Evolutionary conservation across 2,113 vertebrate genomes (phyloP).

Genomic region (Tapirus terrestris): DNA sequence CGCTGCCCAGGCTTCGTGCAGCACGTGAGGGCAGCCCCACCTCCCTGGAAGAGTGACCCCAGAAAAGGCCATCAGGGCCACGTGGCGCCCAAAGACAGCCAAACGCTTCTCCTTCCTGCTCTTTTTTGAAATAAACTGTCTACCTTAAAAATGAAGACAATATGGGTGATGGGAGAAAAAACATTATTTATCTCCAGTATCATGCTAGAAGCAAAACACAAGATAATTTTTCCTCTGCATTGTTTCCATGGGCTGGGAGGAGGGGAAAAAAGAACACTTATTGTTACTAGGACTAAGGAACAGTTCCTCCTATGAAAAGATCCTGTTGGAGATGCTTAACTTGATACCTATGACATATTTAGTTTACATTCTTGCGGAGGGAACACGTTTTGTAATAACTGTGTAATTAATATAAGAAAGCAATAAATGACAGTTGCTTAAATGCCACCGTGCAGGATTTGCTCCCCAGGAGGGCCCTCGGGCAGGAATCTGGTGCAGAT

Average conservation of each 20-base stretch:
- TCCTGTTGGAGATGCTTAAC: background rate
- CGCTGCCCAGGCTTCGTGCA: rapidly evolving
- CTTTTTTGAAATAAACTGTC: background rate
- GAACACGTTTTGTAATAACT: rapidly evolving
- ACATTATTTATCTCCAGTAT: background rate
- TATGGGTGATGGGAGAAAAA: rapidly evolving
- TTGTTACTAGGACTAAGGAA: background rate
- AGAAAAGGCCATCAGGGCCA: background rate
- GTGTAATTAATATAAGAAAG: background rate
- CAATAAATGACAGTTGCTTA: rapidly evolving
- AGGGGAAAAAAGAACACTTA: rapidly evolving
- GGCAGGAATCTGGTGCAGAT: background rate
- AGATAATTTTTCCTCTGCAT: background rate
- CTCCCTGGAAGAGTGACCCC: rapidly evolving
- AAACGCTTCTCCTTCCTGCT: background rate
- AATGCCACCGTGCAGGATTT: background rate
- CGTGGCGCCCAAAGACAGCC: rapidly evolving
- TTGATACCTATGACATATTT: background rate
- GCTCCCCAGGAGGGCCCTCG: background rate
- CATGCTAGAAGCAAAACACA: background rate
- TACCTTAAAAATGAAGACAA: background rate
- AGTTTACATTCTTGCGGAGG: background rate
- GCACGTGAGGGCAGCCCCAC: rapidly evolving
- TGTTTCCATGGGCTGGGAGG: background rate
- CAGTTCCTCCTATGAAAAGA: background rate